phyloP scores from a whole-genome alignment of 2,797 vertebrate genomes.

The Micrastur ruficollis region DNA sequence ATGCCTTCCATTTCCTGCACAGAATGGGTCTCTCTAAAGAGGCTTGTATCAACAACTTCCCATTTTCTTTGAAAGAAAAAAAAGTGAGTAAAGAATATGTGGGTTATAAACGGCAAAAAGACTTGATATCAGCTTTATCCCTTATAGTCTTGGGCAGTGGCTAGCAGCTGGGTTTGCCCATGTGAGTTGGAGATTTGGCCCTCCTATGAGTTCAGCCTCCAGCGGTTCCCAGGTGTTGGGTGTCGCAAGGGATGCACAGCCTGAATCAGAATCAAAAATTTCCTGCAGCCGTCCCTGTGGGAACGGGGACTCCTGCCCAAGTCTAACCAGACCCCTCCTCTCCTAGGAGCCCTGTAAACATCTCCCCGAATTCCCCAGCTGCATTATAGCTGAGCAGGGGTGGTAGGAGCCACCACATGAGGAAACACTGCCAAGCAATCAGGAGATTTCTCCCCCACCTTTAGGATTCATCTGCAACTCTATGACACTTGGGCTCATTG shows the following conservation, averaged over 20 bases:
- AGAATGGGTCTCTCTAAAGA: not conserved
- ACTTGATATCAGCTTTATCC: not conserved
- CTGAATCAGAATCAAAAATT: not conserved
- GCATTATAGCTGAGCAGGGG: not conserved
- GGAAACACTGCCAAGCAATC: not conserved
- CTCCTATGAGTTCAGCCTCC: not conserved
- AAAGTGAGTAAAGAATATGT: not conserved
- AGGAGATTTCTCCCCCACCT: not conserved
- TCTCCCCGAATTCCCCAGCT: not conserved
- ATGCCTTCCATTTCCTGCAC: not conserved
- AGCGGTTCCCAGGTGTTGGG: not conserved
- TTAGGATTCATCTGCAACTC: not conserved
- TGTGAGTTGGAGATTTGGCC: not conserved
- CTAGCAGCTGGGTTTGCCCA: not conserved
- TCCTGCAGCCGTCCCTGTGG: not conserved
- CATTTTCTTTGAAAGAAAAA: not conserved
- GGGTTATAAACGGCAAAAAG: not conserved
- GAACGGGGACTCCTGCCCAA: not conserved
- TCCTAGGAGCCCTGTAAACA: not conserved
- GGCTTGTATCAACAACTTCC: not conserved
- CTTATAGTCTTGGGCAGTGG: not conserved
- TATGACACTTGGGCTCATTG: not conserved
- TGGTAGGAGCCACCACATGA: not conserved
- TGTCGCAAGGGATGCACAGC: not conserved
- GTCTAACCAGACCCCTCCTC: not conserved